Conservation (phyloP, 2,888 invertebrate species). For the Lepas anatifera region DNA sequence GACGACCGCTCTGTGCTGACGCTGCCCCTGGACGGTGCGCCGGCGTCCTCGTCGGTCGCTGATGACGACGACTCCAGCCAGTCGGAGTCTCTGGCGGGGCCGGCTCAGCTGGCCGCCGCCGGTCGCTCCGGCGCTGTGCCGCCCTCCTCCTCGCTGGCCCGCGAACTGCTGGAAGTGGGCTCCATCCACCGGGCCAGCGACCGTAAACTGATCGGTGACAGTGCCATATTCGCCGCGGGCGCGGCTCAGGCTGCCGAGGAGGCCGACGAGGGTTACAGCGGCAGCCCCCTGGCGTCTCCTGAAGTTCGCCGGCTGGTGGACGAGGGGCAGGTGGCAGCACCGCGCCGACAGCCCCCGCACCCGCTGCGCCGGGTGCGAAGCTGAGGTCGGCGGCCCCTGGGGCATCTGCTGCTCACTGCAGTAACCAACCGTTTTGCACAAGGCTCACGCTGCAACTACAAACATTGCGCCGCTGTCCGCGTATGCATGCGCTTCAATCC, state of each 20-base stretch:
- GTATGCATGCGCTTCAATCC: neutral
- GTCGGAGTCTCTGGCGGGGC: neutral
- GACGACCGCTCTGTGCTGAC: neutral
- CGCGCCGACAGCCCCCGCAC: neutral
- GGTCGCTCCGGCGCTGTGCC: neutral
- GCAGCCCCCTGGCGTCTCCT: neutral
- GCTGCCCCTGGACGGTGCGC: neutral
- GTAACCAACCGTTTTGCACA: slow-evolving; percentile 1
- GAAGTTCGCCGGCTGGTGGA: neutral
- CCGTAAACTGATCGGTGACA: neutral
- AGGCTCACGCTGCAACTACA: neutral
- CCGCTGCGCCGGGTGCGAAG: neutral
- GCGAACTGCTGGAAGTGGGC: neutral
- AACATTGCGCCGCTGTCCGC: too few relatives aligned
- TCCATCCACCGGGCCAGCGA: neutral
- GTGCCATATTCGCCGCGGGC: neutral
- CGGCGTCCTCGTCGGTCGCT: neutral
- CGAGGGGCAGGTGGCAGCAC: too few relatives aligned
- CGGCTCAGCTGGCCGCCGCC: neutral
- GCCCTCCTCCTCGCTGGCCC: neutral
- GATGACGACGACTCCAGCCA: neutral
- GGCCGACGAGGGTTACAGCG: neutral
- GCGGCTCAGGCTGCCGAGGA: neutral
- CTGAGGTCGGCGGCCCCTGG: neutral
- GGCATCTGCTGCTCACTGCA: slow-evolving; percentile 6